phyloP scores from a whole-genome alignment of 2,888 invertebrate species.

The Drosophila atripex region DNA sequence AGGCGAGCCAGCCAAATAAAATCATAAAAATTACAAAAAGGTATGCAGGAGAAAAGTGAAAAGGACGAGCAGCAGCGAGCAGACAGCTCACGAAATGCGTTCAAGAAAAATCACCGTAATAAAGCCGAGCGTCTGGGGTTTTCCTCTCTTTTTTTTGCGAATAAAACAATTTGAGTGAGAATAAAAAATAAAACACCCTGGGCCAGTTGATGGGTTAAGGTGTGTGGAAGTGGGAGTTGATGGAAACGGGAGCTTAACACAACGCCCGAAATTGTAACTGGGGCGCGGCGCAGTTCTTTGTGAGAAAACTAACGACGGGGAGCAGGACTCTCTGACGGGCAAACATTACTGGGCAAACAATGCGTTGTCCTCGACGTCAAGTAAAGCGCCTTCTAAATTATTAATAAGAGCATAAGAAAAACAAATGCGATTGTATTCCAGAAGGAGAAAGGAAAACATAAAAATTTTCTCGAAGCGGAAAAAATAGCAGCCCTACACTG shows the following conservation, averaged over 20 bases:
- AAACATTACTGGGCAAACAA: constrained; percentile 53
- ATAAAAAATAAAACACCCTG: constrained; percentile 75
- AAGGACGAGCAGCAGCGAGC: not conserved
- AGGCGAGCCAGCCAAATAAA: constrained; percentile 59
- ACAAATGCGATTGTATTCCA: constrained; percentile 75
- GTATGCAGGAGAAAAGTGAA: constrained; percentile 60
- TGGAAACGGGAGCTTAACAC: constrained; percentile 64
- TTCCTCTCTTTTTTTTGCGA: constrained; percentile 51
- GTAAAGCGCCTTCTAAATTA: constrained; percentile 76
- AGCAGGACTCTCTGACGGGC: constrained; percentile 31
- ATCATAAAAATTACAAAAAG: constrained; percentile 80
- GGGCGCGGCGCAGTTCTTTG: constrained; percentile 75
- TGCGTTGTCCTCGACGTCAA: constrained; percentile 46
- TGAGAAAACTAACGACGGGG: constrained; percentile 48
- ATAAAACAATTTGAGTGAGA: constrained; percentile 81
- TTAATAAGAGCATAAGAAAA: constrained; percentile 76
- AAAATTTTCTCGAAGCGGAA: constrained; percentile 31
- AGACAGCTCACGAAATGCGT: constrained; percentile 73
- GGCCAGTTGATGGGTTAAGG: constrained; percentile 26
- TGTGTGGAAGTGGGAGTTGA: constrained; percentile 21
- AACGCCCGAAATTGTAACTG: constrained; percentile 66
- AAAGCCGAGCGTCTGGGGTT: constrained; percentile 63
- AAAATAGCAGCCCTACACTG: constrained; percentile 17
- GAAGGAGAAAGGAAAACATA: constrained; percentile 52
- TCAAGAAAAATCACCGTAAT: constrained; percentile 80